Base-by-base conservation (phyloP, 2,888 invertebrate genomes). In the Phlogophora meticulosa region DNA sequence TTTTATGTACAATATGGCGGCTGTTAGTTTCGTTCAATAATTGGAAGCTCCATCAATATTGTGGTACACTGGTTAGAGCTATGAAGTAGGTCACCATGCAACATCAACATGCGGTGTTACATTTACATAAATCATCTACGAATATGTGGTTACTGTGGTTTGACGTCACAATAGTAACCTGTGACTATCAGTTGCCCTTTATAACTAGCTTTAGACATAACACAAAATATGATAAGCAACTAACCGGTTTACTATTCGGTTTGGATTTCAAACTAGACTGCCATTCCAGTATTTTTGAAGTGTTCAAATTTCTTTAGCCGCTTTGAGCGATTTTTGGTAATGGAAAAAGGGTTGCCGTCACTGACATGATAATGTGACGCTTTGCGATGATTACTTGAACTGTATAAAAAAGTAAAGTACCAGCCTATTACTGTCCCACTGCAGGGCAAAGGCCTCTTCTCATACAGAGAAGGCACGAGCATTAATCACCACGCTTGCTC, bases 61-160 rank as follows among this genome's bases (percentile, higher is more conserved):
- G 24, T 58, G 52, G 64, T 51, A 20, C 2, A 32, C 7, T 4
- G 42, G 34, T 57, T 48, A 24, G 15, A 57, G 11, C 71, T 24
- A 59, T 28, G 34, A 32, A 48, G 20, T 22, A 48, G 48, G 68
- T 67, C 57, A 40, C 36, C 38, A 28, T 51, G 28, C 7, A 58
- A 17, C 40, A 42, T 61, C 74, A 55, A 55, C 17, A 73, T 61
- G 43, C 75, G 52, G 40, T 7, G 17, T 24, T 49, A 57, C 53
- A 74, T 78, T 78, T 67, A 57, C 79, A 78, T 75, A 75, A 40
- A 60, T 38, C 60, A 75, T 60, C 34, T 40, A 28, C 32, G 28
- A 13, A 28, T 38, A 48, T n/a, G 45, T 42, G 55, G 45, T 55
- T 9, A 45, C 36, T 15, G 22, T 17, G 49, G 24, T 38, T 24